These are phyloP conservation scores for Tachuris rubrigastra DNA, from an alignment of 2,113 vertebrate species.

Conservation along the genomic window DNA sequence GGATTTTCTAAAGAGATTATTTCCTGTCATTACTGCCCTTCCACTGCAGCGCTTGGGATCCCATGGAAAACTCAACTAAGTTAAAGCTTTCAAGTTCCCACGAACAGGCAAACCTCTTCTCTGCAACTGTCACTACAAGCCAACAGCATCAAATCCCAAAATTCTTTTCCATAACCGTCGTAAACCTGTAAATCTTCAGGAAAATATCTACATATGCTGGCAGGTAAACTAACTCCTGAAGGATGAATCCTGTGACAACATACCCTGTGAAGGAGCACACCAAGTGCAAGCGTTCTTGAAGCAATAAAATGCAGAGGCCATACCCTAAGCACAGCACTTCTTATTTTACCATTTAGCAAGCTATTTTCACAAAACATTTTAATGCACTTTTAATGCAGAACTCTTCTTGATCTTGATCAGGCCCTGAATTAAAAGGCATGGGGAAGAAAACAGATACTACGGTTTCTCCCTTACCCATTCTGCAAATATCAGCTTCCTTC, in stretches of 20 bases:
- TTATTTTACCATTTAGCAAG: not conserved
- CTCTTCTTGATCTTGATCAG: not conserved
- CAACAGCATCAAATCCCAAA: not conserved
- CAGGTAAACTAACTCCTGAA: not conserved
- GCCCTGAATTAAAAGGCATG: not conserved
- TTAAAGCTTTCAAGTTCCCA: not conserved
- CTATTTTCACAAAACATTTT: not conserved
- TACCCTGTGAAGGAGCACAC: not conserved
- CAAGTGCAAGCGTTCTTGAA: not conserved
- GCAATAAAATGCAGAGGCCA: not conserved
- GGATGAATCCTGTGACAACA: not conserved
- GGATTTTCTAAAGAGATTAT: not conserved
- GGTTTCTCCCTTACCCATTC: not conserved
- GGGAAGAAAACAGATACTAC: not conserved
- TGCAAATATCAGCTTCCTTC: not conserved
- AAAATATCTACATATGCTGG: not conserved
- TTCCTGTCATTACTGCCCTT: not conserved
- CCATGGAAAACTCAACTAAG: rapidly evolving
- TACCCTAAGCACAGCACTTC: not conserved
- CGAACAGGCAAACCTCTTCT: not conserved
- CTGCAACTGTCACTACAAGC: not conserved
- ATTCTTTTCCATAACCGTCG: not conserved
- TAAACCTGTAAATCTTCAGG: not conserved
- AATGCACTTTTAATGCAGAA: not conserved
- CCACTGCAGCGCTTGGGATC: not conserved